phyloP scores from a whole-genome alignment of 2,113 vertebrate genomes.

The Dryoscopus gambensis region DNA sequence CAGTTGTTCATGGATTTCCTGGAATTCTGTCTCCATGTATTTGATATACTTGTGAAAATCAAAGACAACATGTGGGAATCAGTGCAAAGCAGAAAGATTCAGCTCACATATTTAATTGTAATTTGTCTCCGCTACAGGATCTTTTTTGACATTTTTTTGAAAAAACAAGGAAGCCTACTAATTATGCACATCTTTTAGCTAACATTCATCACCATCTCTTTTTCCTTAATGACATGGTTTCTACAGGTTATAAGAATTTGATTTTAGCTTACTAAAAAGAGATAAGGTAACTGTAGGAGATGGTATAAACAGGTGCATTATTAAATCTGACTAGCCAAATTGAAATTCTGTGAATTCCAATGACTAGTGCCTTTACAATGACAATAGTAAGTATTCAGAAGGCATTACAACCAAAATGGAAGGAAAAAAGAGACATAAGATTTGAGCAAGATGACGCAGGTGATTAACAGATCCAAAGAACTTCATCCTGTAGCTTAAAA shows the following conservation, averaged over 20 bases:
- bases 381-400: background rate
- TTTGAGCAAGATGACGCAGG: background rate
- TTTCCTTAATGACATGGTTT: background rate
- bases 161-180: background rate
- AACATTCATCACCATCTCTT: background rate
- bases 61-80: background rate
- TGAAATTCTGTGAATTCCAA: background rate
- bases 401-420: background rate
- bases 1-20: background rate
- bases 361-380: background rate
- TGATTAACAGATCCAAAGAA: background rate
- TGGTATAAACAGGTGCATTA: background rate
- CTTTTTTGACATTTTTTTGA: background rate
- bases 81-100: background rate
- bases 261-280: background rate
- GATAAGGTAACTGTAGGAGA: background rate
- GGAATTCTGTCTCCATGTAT: background rate
- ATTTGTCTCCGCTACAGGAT: background rate
- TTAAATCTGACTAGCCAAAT: background rate
- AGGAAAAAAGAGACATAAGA: background rate
- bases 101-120: background rate
- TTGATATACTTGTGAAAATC: background rate
- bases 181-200: background rate
- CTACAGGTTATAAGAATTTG: background rate
- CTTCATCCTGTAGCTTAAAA: background rate